Evolutionary conservation across 2,797 vertebrate genomes (phyloP), one percentile per base, ranked within the genome.

Genomic region (Phrynocephalus forsythii): DNA sequence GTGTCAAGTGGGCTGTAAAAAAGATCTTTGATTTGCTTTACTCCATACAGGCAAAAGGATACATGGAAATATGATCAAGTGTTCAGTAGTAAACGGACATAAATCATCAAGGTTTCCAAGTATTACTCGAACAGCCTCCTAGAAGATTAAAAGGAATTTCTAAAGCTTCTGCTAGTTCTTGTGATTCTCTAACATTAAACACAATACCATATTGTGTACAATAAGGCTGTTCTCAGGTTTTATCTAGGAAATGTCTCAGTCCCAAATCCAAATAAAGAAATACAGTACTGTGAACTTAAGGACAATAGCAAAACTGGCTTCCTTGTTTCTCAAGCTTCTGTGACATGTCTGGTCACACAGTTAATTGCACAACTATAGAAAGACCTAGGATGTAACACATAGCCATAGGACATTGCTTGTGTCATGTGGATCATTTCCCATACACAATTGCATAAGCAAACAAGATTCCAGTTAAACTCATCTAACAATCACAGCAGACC

Each of bases 1-100:
- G 28, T 13, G 28, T 82, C 68, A 82, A 16, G 33, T 66, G 9
- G 7, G 60, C 66, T 75, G 15, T 52, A 26, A 30, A 50, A 56
- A 63, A 20, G 2, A 75, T 78, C 28, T 38, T 38, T 66, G 11
- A 48, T 83, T 87, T 38, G 44, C n/a, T 26, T 77, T 10, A 52
- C 72, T 90, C 48, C 9, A 77, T 0, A 0, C 87, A 5, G 0
- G 85, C 73, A 48, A 91, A 97, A 97, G 97, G 98, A 98, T 99
- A 99, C 98, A 98, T 0, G 98, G 98, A 94, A 98, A 99, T 85
- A 99, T 84, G 8, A 91, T 96, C 90, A 98, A 98, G 94, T 97
- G 97, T n/a, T 96, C 83, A 3, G 98, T 98, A 83, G 95, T 95
- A 94, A 99, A 99, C 1, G 98, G 98, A 75, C 96, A 96, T 84